phyloP scores from a whole-genome alignment of 2,113 vertebrate genomes.

The Hymenochirus boettgeri region DNA sequence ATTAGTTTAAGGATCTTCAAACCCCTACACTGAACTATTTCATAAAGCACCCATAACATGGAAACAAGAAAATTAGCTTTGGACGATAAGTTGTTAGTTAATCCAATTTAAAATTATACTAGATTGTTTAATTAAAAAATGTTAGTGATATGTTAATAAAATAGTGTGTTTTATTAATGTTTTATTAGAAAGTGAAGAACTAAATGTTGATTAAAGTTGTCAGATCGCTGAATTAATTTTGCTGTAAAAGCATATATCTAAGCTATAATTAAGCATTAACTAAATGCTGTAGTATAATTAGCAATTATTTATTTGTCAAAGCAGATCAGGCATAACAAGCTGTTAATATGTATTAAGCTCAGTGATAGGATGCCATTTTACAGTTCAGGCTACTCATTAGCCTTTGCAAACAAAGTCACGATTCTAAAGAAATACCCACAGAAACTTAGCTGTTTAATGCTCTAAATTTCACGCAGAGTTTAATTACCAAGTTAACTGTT shows the following conservation, averaged over 20 bases:
- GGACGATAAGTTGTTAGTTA: too few relatives aligned
- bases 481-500: too few relatives aligned
- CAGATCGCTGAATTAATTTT: conserved; percentile 28
- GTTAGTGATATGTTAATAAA: too few relatives aligned
- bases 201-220: conserved; percentile 30
- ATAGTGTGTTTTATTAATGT: too few relatives aligned
- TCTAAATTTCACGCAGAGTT: too few relatives aligned
- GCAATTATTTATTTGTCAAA: conserved; percentile 42
- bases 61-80: too few relatives aligned
- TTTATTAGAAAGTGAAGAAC: conserved; percentile 12
- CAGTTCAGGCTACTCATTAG: conserved; percentile 12
- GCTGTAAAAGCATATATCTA: conserved; percentile 17
- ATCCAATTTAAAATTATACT: too few relatives aligned
- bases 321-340: conserved; percentile 32
- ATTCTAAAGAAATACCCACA: background rate
- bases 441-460: too few relatives aligned
- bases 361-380: conserved; percentile 2
- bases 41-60: too few relatives aligned
- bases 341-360: conserved; percentile 29
- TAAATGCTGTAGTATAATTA: conserved; percentile 26
- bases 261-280: conserved; percentile 21
- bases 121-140: too few relatives aligned
- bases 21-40: too few relatives aligned
- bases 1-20: too few relatives aligned
- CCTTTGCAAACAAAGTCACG: background rate